A percentile compares a stretch with the other conserved stretches of the same genome.
Evolutionary conservation across 92 coral and sea anemone species (phyloP).

Genomic region (Porites cylindrica): DNA sequence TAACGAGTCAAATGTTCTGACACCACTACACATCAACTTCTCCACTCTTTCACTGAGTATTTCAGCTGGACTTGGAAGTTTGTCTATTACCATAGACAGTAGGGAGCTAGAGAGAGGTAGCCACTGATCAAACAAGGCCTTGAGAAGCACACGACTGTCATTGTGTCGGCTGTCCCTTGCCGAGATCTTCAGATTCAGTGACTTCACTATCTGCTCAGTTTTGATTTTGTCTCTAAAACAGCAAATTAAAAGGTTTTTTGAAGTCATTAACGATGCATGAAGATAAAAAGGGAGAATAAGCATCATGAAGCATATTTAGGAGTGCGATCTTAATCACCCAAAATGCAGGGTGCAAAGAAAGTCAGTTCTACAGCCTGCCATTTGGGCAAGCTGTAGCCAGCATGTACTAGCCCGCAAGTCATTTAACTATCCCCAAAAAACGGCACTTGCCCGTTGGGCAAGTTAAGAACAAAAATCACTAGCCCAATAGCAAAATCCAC

Average conservation of each 20-base stretch:
- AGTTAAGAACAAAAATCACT: too few species aligned
- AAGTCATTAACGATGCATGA: not conserved
- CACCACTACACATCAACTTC: slow-evolving; percentile 92
- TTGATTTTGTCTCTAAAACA: slow-evolving; percentile 84
- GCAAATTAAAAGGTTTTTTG: not conserved
- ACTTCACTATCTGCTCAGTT: slow-evolving; percentile 92
- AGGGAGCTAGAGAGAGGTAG: slow-evolving; percentile 88
- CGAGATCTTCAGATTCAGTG: slow-evolving; percentile 92
- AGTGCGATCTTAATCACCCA: too few species aligned
- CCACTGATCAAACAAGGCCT: slow-evolving; percentile 93
- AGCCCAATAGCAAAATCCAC: too few species aligned
- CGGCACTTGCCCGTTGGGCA: too few species aligned
- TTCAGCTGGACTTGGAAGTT: slow-evolving; percentile 89
- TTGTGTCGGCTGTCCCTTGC: slow-evolving; percentile 95
- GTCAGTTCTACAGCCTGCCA: too few species aligned
- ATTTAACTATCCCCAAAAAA: too few species aligned
- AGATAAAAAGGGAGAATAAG: too few species aligned
- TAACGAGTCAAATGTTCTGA: slow-evolving; percentile 91
- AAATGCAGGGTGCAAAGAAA: too few species aligned
- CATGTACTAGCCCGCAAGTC: too few species aligned
- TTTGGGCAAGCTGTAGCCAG: too few species aligned
- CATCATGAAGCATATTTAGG: too few species aligned
- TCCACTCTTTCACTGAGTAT: slow-evolving; percentile 90
- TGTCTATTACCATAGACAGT: slow-evolving; percentile 90
- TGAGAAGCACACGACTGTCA: slow-evolving; percentile 83